Conservation (phyloP, 1,140 invertebrate species). For the Caenorhabditis remanei region DNA sequence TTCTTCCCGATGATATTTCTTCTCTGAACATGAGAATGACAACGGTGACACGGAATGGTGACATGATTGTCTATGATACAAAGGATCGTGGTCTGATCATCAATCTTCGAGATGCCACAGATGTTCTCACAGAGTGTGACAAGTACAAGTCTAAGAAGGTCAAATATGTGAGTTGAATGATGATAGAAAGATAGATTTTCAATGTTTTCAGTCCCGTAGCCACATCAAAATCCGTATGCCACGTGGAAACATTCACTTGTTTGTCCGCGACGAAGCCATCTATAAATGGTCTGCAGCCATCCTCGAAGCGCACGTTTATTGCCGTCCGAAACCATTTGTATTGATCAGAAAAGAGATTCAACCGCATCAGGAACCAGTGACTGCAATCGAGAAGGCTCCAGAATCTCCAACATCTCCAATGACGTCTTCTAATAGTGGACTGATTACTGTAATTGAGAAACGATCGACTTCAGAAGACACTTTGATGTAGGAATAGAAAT, state of each 20-base stretch:
- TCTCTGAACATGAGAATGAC: constrained; percentile 25
- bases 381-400: not conserved
- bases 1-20: constrained; percentile 26
- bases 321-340: constrained; percentile 1
- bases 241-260: constrained; percentile 16
- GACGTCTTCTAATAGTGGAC: constrained; percentile 24
- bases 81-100: not conserved
- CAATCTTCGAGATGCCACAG: not conserved
- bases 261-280: constrained; percentile 7
- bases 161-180: not conserved
- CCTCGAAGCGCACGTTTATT: constrained; percentile 9
- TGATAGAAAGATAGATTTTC: not conserved
- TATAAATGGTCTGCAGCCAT: constrained; percentile 17
- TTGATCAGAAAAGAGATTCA: not conserved
- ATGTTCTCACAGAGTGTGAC: constrained; percentile 21
- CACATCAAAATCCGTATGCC: constrained; percentile 25
- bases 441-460: constrained; percentile 26
- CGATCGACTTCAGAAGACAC: not conserved
- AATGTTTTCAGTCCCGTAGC: constrained; percentile 18
- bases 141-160: constrained; percentile 3
- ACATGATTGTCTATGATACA: constrained; percentile 16
- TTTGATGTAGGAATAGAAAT: not conserved
- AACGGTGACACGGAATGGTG: constrained; percentile 3
- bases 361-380: not conserved
- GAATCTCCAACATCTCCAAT: not conserved